Evolutionary conservation across 2,113 vertebrate species (phyloP), one percentile per base, ranked within the genome.

Genomic region (Puma concolor): DNA sequence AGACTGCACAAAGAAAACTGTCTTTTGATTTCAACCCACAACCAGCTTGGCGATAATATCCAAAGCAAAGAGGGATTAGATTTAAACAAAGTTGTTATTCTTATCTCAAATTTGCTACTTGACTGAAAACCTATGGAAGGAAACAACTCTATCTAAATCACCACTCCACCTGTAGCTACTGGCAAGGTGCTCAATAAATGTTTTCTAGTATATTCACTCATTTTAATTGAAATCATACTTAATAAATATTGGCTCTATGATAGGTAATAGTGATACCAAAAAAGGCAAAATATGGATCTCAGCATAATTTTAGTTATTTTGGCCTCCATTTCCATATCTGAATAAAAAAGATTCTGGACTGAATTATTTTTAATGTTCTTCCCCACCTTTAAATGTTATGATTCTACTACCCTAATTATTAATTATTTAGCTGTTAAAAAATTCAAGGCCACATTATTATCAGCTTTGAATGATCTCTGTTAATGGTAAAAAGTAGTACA

Each of bases 91-190:
- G 4, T 77, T 64, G 15, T 23, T 72, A 64, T 71, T 86, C 3
- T 84, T 17, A 95, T 74, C 89, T 94, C 74, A 83, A 57, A 94
- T 77, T 86, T 77, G 19, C 83, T 87, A 36, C 38, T 95, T 88
- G 33, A 6, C n/a, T 48, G 36, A 89, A 96, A 92, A 89, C 38
- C 7, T 83, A 36, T 79, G 92, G n/a, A 92, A 13, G 63, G n/a
- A 10, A 85, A 97, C 60, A 82, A n/a, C 12, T 80, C 12, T 72
- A 12, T 41, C 27, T 83, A 80, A 95, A 79, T 72, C 52, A 33
- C 88, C n/a, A 77, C 1, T 36, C 17, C 36, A 52, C 48, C 52
- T 84, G 52, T 44, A 81, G 8, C 48, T 82, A 29, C 25, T 60
- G 67, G 48, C n/a, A 69, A 19, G 71, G 10, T 63, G 10, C 10